Evolutionary conservation across 1,140 invertebrate species (phyloP), one percentile per base, ranked within the genome.

Genomic region (Rhopalosiphum padi): DNA sequence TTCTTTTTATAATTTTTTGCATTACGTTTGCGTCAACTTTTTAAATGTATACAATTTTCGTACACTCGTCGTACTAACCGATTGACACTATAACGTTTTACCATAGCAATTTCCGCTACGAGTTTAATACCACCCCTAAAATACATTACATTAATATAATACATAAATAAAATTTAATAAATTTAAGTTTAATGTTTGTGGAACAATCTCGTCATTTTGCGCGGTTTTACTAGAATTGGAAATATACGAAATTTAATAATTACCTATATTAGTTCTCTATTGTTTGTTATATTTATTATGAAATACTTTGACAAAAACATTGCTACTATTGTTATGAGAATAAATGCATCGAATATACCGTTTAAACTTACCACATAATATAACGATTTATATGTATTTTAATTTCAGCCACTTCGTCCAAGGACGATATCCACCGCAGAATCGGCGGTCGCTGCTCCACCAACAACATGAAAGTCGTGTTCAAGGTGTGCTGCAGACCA

Each of bases 401-500:
- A 93, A 93, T 95, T 95, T 77, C 94, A 97, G 97, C 97, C 48
- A 98, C 98, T 94, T 99, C 98, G 91, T 98, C 98, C 94, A 98
- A 98, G 95, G 98, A 98, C 95, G 98, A 98, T 95, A 95, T 99
- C 94, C 98, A 99, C 95, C 96, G 98, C 95, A 97, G 98, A 94
- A 98, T 98, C 95, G 98, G 98, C 86, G 98, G 98, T 83, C 97
- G 98, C 91, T 99, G 98, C 96, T 97, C 97, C 82, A 98, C 97
- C 94, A 97, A 99, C 95, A 98, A 99, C 96, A 99, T 99, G 98
- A 99, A 98, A 96, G 97, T 99, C 85, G 98, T 99, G 48, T 99
- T 99, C 96, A 98, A 99, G 95, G 98, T 99, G 83, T 98, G 98
- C 96, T 98, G 98, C 96, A 97, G 97, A 94, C 96, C 95, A 18